These are phyloP conservation scores for Abramis brama DNA, from an alignment of 2,113 vertebrate genomes.

Conservation along the genomic window DNA sequence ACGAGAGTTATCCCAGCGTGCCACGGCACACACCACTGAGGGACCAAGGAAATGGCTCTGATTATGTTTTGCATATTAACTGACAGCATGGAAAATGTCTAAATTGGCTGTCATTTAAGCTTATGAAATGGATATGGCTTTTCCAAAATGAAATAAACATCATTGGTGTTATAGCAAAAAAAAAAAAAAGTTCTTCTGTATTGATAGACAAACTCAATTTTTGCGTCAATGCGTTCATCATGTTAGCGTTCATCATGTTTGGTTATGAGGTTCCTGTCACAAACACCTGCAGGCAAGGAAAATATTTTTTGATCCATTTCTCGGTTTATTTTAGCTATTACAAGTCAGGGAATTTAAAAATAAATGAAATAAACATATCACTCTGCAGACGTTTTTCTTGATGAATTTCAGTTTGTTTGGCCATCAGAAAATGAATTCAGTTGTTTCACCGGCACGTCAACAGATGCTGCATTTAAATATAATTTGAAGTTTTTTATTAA, in stretches of 20 bases:
- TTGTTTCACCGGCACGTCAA: not conserved
- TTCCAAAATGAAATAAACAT: constrained; percentile 63
- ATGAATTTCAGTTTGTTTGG: constrained; percentile 20
- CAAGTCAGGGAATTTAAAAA: constrained; percentile 18
- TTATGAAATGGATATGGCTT: constrained; percentile 63
- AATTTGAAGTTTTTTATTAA: not conserved
- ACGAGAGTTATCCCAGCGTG: constrained; percentile 62
- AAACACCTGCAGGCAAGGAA: constrained; percentile 55
- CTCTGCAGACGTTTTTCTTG: not conserved
- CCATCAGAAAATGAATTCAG: not conserved
- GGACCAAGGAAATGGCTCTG: constrained; percentile 37
- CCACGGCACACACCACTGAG: constrained; percentile 40
- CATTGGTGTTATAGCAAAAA: constrained; percentile 48
- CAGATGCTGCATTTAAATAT: not conserved
- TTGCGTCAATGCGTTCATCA: constrained; percentile 53
- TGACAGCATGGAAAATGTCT: constrained; percentile 63
- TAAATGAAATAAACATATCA: constrained; percentile 29
- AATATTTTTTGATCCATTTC: constrained; percentile 45
- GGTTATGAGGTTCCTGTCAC: constrained; percentile 49
- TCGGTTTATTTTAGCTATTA: not conserved
- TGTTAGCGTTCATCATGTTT: constrained; percentile 46
- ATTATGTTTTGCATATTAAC: constrained; percentile 62
- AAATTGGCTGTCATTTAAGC: constrained; percentile 71
- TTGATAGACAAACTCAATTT: constrained; percentile 63
- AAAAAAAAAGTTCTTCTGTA: constrained; percentile 2